These are phyloP conservation scores for Lepidostoma basale DNA, from an alignment of 1,140 invertebrate genomes.

Conservation along the genomic window DNA sequence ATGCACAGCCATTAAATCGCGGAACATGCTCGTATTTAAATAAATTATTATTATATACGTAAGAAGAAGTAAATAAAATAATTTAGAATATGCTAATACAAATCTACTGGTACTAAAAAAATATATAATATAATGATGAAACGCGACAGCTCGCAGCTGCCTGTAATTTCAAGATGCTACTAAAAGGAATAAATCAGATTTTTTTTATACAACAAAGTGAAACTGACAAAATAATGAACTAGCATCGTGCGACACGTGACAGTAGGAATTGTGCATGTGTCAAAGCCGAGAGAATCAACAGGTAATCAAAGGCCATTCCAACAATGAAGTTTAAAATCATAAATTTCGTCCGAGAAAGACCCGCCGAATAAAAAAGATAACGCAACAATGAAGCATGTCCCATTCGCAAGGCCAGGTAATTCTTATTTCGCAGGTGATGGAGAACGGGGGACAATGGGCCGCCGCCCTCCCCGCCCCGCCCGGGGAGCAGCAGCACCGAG, in stretches of 20 bases:
- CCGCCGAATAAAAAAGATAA: constrained; percentile 34
- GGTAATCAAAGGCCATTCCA: constrained; percentile 38
- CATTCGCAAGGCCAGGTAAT: constrained; percentile 42
- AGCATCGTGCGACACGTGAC: constrained; percentile 11
- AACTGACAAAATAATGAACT: constrained; percentile 30
- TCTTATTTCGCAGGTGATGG: constrained; percentile 45
- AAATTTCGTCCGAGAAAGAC: constrained; percentile 34
- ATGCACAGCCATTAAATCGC: too few relatives aligned
- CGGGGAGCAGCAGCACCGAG: background rate
- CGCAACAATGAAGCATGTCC: constrained; percentile 40
- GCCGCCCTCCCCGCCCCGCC: constrained; percentile 10
- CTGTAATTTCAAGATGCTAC: too few relatives aligned
- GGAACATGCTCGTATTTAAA: too few relatives aligned
- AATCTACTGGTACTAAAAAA: too few relatives aligned
- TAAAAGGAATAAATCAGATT: background rate
- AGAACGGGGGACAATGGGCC: constrained; percentile 37
- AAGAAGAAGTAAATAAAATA: too few relatives aligned
- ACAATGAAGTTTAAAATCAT: constrained; percentile 39
- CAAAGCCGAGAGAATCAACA: constrained; percentile 33
- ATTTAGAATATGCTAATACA: too few relatives aligned
- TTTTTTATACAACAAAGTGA: constrained; percentile 3
- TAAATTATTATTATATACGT: too few relatives aligned
- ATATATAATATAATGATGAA: too few relatives aligned
- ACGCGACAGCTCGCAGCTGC: too few relatives aligned
- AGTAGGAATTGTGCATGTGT: constrained; percentile 11